Evolutionary conservation across 2,797 vertebrate genomes (phyloP).

Genomic region (Prionace glauca): DNA sequence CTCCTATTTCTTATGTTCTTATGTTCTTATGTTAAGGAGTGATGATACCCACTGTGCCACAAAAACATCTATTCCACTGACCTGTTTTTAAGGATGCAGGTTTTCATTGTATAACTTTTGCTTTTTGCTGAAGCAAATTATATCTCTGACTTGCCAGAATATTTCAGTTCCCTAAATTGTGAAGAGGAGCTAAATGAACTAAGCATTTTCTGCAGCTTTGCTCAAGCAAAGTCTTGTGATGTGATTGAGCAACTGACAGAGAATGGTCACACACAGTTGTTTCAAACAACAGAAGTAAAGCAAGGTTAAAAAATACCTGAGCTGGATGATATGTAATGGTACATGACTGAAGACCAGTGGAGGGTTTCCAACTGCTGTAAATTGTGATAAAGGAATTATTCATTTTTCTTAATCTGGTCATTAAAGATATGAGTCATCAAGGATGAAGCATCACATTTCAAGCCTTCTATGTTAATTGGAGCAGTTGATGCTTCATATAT

Average conservation of each 20-base stretch:
- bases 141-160: neutral
- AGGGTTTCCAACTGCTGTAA: neutral
- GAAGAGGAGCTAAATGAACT: neutral
- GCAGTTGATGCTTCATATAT: neutral
- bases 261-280: neutral
- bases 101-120: too few relatives aligned
- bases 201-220: neutral
- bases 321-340: neutral
- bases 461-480: neutral
- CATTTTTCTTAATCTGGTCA: neutral
- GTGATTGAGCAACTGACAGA: neutral
- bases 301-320: neutral
- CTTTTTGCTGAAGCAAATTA: too few relatives aligned
- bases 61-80: too few relatives aligned
- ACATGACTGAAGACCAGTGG: neutral
- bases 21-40: too few relatives aligned
- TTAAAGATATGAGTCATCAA: neutral
- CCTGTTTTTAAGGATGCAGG: too few relatives aligned
- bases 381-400: neutral
- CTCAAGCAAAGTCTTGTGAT: neutral
- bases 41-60: too few relatives aligned
- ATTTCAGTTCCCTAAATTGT: neutral
- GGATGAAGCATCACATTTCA: neutral
- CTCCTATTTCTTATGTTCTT: too few relatives aligned
- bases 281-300: neutral